These are phyloP conservation scores for Lagodon rhomboides DNA, from an alignment of 2,797 vertebrate species.

Conservation along the genomic window DNA sequence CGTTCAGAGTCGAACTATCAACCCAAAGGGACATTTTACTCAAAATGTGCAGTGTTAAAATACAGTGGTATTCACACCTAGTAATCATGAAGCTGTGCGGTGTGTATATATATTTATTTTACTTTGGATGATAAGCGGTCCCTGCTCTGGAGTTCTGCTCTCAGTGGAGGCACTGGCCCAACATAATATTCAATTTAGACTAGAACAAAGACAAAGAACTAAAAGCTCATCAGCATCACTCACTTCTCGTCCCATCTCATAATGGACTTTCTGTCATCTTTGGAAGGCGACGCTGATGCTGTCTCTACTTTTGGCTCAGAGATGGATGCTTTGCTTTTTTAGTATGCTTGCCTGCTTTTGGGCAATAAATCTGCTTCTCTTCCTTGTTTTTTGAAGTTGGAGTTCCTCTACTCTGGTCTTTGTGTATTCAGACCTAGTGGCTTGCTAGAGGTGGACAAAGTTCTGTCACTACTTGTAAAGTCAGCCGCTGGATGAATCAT, in stretches of 20 bases:
- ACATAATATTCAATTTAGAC: slow-evolving; percentile 20
- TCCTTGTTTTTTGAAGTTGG: slow-evolving; percentile 18
- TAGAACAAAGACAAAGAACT: slow-evolving; percentile 41
- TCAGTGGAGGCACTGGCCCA: slow-evolving; percentile 19
- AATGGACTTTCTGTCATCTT: slow-evolving; percentile 61
- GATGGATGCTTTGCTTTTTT: slow-evolving; percentile 45
- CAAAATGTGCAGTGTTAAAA: neutral
- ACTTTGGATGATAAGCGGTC: slow-evolving; percentile 23
- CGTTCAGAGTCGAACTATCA: neutral
- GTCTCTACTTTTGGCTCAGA: slow-evolving; percentile 44
- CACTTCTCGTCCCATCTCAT: slow-evolving; percentile 43
- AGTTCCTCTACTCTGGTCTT: slow-evolving; percentile 17
- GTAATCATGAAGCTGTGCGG: neutral
- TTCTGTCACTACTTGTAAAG: neutral
- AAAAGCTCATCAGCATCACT: slow-evolving; percentile 67
- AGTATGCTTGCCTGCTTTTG: slow-evolving; percentile 26
- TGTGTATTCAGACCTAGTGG: slow-evolving; percentile 16
- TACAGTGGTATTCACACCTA: neutral
- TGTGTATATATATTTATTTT: neutral
- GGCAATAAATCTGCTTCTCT: slow-evolving; percentile 38
- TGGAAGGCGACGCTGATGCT: slow-evolving; percentile 44
- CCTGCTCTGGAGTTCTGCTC: slow-evolving; percentile 15
- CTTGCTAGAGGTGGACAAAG: slow-evolving; percentile 7
- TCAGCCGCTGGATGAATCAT: neutral
- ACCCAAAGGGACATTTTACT: neutral